These are phyloP conservation scores for Indicator indicator DNA, from an alignment of 2,113 vertebrate species.

Conservation along the genomic window DNA sequence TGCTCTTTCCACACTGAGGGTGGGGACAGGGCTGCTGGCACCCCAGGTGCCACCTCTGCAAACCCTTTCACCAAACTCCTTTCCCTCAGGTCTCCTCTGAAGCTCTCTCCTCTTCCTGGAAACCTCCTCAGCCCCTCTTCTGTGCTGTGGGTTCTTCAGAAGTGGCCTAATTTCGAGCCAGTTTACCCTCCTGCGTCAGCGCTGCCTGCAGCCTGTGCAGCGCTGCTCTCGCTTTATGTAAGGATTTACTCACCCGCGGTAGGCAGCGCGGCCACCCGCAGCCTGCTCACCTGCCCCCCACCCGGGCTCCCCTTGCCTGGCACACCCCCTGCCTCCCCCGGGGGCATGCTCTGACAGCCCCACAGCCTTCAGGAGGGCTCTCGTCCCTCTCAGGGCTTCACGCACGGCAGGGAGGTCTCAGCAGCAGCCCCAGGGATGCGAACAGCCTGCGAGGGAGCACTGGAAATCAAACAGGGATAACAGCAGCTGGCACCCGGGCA, in stretches of 20 bases:
- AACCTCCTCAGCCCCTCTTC: not conserved
- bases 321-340: not conserved
- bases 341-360: not conserved
- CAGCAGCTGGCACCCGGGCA: not conserved
- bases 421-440: not conserved
- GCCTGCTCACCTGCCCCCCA: not conserved
- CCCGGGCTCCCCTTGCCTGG: fast-evolving
- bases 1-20: not conserved
- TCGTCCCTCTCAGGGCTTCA: not conserved
- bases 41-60: not conserved
- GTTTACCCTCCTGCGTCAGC: not conserved
- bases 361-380: not conserved
- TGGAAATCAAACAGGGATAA: not conserved
- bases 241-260: not conserved
- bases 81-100: not conserved
- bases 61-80: not conserved
- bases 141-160: not conserved
- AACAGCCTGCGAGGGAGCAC: not conserved
- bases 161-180: not conserved
- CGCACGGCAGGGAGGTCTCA: not conserved
- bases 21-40: not conserved
- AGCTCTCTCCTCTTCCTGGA: not conserved
- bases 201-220: not conserved
- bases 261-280: too few relatives aligned
- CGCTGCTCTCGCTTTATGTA: not conserved